Percentiles rank a stretch among this genome's conserved stretches.
Conservation (phyloP, 2,888 invertebrate genomes). For the Torymus auratus region DNA sequence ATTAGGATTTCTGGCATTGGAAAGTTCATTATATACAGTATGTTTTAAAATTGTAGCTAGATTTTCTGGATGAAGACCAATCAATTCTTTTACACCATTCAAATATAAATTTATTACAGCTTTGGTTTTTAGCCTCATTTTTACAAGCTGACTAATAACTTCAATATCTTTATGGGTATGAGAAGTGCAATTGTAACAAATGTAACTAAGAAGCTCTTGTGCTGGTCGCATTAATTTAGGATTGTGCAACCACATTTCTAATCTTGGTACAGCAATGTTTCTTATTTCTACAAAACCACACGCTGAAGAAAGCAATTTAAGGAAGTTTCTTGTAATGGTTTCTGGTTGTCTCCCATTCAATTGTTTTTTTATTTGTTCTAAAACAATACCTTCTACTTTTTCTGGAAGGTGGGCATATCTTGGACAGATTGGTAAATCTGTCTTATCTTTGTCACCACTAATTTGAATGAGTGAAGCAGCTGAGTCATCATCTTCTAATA, state of each 20-base stretch:
- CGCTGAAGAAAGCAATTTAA: slow-evolving; percentile 89
- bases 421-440: slow-evolving; percentile 77
- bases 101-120: slow-evolving; percentile 93
- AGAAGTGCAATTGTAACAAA: slow-evolving; percentile 92
- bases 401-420: slow-evolving; percentile 82
- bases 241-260: slow-evolving; percentile 97
- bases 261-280: slow-evolving; percentile 85
- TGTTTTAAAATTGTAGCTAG: slow-evolving; percentile 91
- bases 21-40: slow-evolving; percentile 96
- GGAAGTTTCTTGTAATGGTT: slow-evolving; percentile 91
- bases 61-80: slow-evolving; percentile 89
- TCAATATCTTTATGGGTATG: slow-evolving; percentile 83
- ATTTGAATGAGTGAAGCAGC: slow-evolving; percentile 67
- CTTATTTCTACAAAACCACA: slow-evolving; percentile 93
- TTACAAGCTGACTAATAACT: slow-evolving; percentile 90
- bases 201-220: slow-evolving; percentile 92
- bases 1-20: slow-evolving; percentile 93
- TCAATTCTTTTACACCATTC: slow-evolving; percentile 93
- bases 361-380: slow-evolving; percentile 93
- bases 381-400: slow-evolving; percentile 86
- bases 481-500: slow-evolving; percentile 73
- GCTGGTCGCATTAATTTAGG: slow-evolving; percentile 95
- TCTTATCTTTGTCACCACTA: slow-evolving; percentile 71
- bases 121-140: slow-evolving; percentile 95
- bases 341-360: slow-evolving; percentile 90